A percentile compares a stretch with the other conserved stretches of the same genome.
Conservation (phyloP, 2,888 invertebrate species). For the Petrolisthes cinctipes region DNA sequence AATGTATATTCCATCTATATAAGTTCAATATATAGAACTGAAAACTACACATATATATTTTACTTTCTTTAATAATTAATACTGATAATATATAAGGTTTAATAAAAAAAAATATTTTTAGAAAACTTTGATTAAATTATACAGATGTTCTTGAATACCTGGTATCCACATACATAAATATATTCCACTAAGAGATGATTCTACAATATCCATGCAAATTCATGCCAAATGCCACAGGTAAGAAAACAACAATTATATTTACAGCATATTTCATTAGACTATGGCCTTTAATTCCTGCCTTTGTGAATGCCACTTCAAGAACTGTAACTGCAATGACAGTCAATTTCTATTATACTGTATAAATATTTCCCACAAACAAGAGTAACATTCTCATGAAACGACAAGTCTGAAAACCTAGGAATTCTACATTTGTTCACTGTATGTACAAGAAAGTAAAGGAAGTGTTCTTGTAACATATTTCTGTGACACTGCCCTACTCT, state of each 20-base stretch:
- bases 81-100: no score
- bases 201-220: conserved; percentile 25
- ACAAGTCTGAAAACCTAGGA: conserved; percentile 48
- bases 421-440: conserved; percentile 56
- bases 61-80: no score
- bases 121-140: no score
- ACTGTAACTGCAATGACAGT: not conserved
- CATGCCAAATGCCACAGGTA: conserved; percentile 40
- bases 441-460: conserved; percentile 56
- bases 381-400: conserved; percentile 43
- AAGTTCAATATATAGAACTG: no score
- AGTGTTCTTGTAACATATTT: conserved; percentile 53
- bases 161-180: not conserved
- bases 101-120: no score
- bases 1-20: no score
- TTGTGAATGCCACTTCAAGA: not conserved
- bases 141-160: not conserved
- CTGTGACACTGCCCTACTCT: conserved; percentile 49
- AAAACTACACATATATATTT: no score
- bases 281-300: conserved; percentile 20
- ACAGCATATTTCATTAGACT: conserved; percentile 37
- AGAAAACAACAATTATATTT: conserved; percentile 47
- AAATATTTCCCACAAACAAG: conserved; percentile 49
- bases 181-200: not conserved
- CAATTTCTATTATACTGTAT: not conserved